A percentile compares a stretch with the other conserved stretches of the same genome.
These are phyloP conservation scores for Psilopsiagon aymara DNA, from an alignment of 2,113 vertebrate genomes.

Conservation along the genomic window DNA sequence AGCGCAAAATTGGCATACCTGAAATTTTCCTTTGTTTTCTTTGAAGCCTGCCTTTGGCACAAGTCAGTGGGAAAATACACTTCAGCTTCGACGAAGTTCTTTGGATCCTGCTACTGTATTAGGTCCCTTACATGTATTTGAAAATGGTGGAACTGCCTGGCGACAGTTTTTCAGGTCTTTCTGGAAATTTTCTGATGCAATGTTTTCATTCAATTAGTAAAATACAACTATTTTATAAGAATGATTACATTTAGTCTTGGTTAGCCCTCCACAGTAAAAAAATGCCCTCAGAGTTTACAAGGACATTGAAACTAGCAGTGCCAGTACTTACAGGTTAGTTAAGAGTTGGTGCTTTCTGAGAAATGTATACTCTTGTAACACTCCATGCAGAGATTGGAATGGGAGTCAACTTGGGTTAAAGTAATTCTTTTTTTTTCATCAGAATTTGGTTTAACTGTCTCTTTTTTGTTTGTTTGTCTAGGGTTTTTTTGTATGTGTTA, in stretches of 20 bases:
- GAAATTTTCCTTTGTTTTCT: background rate
- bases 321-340: background rate
- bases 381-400: background rate
- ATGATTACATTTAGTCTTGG: background rate
- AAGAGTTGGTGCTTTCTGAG: background rate
- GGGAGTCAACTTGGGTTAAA: constrained; percentile 5
- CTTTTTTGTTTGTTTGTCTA: background rate
- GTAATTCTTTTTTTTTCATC: background rate
- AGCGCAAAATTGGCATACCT: background rate
- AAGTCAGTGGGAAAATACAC: background rate
- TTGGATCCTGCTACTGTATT: background rate
- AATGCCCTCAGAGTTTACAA: background rate
- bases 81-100: background rate
- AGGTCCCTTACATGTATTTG: background rate
- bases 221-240: background rate
- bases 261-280: background rate
- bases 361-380: background rate
- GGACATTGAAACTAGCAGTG: background rate
- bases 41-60: background rate
- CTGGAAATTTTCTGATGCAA: background rate
- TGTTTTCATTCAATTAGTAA: background rate
- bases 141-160: background rate
- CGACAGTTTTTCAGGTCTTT: background rate
- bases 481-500: background rate
- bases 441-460: background rate